Base-by-base conservation (phyloP, 2,888 invertebrate genomes). In the Microchrysa polita region DNA sequence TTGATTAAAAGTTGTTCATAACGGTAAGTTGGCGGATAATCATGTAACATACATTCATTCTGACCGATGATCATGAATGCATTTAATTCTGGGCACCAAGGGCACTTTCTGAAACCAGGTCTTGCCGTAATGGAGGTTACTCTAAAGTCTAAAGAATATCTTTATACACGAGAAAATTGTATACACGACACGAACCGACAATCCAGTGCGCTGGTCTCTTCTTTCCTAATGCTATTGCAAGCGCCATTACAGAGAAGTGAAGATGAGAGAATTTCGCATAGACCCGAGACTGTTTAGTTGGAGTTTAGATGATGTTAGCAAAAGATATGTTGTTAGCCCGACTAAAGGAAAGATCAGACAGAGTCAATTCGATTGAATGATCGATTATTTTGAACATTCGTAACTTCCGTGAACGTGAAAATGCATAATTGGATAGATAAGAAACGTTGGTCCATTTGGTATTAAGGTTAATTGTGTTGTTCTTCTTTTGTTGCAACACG, bases 331-430 rank as follows among this genome's bases (percentile, higher is more conserved):
- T 48, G 1, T 40, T 61, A 23, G 2, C 34, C 10, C n/a, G 23
- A 16, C 9, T 22, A 23, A 40, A 16, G 61, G 18, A 20, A 16
- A 61, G 40, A 9, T 5, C 10, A 20, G 12, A 7, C 20, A 16
- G 42, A 44, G n/a, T 20, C 48, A 9, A 48, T 7, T 65, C 48
- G 22, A 48, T 65, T 18, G 44, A 48, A 44, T 44, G 22, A 65
- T 65, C 34, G 65, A 65, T 65, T 7, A 34, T 7, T 34, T 34
- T 2, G 7, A 34, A 34, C 23, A 42, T 61, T 61, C 48, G 65
- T n/a, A 48, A 44, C 65, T 65, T 65, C 65, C 65, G 65, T 34
- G 16, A 65, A 65, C 65, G 65, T 65, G 65, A 48, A 48, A 48
- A 16, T 65, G 44, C 42, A 20, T 65, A 44, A 65, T 9, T 16